Conservation (phyloP, 2,888 invertebrate genomes). For the Conus canariensis region DNA sequence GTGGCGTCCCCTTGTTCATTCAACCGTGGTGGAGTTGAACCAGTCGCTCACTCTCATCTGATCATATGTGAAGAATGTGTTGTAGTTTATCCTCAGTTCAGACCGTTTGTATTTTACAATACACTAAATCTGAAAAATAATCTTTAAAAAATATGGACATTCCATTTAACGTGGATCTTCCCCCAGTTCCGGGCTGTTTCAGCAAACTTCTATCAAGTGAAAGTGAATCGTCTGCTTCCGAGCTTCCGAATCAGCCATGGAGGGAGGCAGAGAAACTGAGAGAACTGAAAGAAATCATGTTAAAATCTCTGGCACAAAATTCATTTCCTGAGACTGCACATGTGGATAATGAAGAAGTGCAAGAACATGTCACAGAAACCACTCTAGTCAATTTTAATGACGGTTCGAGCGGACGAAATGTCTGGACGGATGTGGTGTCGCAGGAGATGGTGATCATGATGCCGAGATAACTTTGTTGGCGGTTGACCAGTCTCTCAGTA, state of each 20-base stretch:
- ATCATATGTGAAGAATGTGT: conserved; percentile 30
- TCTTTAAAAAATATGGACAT: conserved; percentile 35
- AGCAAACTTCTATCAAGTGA: conserved; percentile 44
- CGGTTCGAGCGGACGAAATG: neutral
- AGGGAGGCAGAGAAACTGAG: conserved; percentile 32
- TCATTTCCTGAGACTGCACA: neutral
- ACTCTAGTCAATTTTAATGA: neutral
- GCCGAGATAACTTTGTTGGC: neutral
- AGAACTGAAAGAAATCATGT: conserved; percentile 37
- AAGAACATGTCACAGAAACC: neutral
- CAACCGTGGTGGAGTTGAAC: neutral
- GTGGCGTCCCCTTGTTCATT: conserved; percentile 25
- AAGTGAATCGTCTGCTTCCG: conserved; percentile 16
- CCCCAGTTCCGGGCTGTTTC: conserved; percentile 49
- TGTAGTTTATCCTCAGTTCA: neutral
- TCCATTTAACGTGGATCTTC: conserved; percentile 42
- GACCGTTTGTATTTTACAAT: neutral
- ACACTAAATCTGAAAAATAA: neutral
- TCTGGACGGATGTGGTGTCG: too few species aligned
- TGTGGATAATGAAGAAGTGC: conserved; percentile 10
- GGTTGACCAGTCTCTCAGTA: neutral
- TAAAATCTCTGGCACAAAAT: conserved; percentile 30
- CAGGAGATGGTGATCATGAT: neutral
- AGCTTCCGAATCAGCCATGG: conserved; percentile 38
- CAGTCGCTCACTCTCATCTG: neutral